A percentile compares a stretch with the other conserved stretches of the same genome.
These are phyloP conservation scores for Ichneumoninae sp. DNA, from an alignment of 2,888 invertebrate species.

Conservation along the genomic window DNA sequence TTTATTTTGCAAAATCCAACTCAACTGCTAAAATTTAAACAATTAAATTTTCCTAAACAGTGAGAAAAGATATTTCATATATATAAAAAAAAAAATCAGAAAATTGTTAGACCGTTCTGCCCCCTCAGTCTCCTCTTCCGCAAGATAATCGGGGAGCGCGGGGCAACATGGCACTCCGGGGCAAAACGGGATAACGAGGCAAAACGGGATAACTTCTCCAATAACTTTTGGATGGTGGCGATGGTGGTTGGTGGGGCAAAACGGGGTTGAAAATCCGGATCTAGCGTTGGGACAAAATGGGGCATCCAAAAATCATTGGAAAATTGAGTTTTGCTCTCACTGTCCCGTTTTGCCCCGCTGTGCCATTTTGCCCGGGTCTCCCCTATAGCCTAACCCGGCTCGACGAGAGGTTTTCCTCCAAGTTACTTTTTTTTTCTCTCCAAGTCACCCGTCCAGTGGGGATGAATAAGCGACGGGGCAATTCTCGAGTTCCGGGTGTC, in stretches of 20 bases:
- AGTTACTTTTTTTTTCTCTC: background rate
- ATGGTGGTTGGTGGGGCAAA: no score
- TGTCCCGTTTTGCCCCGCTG: no score
- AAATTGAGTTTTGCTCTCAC: no score
- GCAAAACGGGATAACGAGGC: no score
- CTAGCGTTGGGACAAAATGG: no score
- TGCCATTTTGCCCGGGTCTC: no score
- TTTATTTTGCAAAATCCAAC: background rate
- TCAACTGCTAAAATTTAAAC: background rate
- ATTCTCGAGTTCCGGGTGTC: constrained; percentile 54
- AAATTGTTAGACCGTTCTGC: background rate
- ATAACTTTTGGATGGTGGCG: no score
- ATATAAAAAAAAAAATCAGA: background rate
- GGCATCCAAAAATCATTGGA: no score
- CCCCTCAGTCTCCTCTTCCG: background rate
- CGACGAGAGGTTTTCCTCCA: background rate
- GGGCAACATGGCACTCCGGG: no score
- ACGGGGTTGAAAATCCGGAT: no score
- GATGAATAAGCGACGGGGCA: constrained; percentile 60
- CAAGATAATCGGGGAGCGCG: background rate
- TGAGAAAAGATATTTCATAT: background rate
- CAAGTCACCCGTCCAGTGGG: constrained; percentile 22
- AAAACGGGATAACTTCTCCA: no score
- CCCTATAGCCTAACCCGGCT: background rate
- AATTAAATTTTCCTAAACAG: background rate